These are phyloP conservation scores for Botrylloides violaceus DNA, from an alignment of 23 tunicate species.

Conservation along the genomic window DNA sequence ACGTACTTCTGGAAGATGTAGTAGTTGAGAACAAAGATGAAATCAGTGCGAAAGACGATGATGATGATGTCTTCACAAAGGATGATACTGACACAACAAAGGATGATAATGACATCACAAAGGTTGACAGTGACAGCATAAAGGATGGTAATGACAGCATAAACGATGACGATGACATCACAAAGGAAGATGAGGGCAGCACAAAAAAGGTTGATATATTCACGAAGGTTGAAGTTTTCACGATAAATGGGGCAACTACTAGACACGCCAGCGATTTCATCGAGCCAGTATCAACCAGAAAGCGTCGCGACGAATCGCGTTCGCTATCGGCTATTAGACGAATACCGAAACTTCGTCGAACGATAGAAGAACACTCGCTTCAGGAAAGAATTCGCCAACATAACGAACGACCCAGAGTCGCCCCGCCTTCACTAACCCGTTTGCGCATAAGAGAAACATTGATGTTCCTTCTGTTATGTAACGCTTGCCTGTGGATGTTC, in stretches of 20 bases:
- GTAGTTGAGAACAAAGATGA: too few relatives aligned
- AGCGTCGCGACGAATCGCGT: background rate
- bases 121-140: too few relatives aligned
- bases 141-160: background rate
- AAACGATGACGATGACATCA: background rate
- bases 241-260: too few relatives aligned
- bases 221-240: too few relatives aligned
- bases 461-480: slow-evolving; percentile 48
- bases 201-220: background rate
- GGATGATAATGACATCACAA: background rate
- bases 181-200: background rate
- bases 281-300: too few relatives aligned
- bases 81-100: background rate
- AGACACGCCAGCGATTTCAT: too few relatives aligned
- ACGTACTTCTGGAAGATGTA: too few relatives aligned
- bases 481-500: slow-evolving; percentile 81
- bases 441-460: slow-evolving; percentile 42
- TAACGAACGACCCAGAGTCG: slow-evolving; percentile 14
- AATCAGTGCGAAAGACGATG: too few relatives aligned
- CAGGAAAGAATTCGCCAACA: background rate
- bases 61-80: too few relatives aligned
- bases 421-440: slow-evolving; percentile 35
- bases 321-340: background rate
- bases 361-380: background rate
- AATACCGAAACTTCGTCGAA: background rate